These are phyloP conservation scores for Microvelia longipes DNA, from an alignment of 1,140 invertebrate genomes.

Conservation along the genomic window DNA sequence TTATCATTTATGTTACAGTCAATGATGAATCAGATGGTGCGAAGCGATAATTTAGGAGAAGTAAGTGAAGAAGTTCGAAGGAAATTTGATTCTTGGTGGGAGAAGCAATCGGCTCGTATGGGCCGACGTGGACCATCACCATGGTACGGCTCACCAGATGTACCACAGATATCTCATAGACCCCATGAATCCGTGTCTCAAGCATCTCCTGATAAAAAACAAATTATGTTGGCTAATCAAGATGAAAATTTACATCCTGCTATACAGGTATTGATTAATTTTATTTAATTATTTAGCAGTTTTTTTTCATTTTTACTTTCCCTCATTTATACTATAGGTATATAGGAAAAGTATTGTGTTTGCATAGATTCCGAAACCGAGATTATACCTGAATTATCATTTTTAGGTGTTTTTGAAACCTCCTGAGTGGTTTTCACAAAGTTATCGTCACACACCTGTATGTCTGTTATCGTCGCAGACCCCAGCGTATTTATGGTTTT, in stretches of 20 bases:
- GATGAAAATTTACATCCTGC: slow-evolving; percentile 20
- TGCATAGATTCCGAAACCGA: no score
- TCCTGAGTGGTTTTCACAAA: no score
- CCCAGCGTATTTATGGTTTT: no score
- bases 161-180: slow-evolving; percentile 8
- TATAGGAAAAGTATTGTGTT: no score
- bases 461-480: no score
- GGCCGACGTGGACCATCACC: neutral
- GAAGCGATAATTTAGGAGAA: slow-evolving; percentile 46
- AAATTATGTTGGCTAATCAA: slow-evolving; percentile 7
- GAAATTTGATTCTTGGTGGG: slow-evolving; percentile 24
- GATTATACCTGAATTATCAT: no score
- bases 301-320: no score
- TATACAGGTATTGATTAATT: slow-evolving; percentile 16
- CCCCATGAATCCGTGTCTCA: slow-evolving; percentile 6
- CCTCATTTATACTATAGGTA: no score
- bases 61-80: slow-evolving; percentile 18
- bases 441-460: no score
- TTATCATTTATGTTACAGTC: slow-evolving; percentile 43
- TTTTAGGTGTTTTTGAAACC: no score
- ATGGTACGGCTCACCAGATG: neutral
- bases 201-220: slow-evolving; percentile 5
- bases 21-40: slow-evolving; percentile 48
- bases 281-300: no score
- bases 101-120: slow-evolving; percentile 15